These are phyloP conservation scores for Pteria penguin DNA, from an alignment of 2,888 invertebrate species.

Conservation along the genomic window DNA sequence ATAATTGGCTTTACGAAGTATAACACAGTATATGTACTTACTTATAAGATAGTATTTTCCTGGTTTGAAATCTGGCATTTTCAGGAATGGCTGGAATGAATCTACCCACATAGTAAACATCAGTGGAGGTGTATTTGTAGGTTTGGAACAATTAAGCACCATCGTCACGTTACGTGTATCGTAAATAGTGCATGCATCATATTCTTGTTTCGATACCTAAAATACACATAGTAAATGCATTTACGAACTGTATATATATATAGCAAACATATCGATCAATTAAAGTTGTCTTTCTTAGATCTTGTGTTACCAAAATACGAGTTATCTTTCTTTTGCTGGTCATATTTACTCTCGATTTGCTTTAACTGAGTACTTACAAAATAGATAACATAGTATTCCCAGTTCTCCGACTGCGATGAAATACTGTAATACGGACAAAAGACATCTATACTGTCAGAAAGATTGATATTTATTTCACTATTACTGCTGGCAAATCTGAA, in stretches of 20 bases:
- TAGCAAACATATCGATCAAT: no score
- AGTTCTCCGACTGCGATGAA: not conserved
- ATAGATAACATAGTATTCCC: constrained; percentile 10
- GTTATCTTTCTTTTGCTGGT: not conserved
- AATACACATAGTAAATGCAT: constrained; percentile 2
- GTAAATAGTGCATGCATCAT: not conserved
- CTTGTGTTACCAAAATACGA: not conserved
- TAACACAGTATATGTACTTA: no score
- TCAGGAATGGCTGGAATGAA: constrained; percentile 2
- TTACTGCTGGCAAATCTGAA: constrained; percentile 7
- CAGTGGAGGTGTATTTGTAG: not conserved
- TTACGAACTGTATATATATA: no score
- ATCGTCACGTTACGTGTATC: not conserved
- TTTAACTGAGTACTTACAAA: constrained; percentile 9
- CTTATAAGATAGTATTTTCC: constrained; percentile 15
- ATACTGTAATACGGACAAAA: not conserved
- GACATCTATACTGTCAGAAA: constrained; percentile 12
- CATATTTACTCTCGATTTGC: not conserved
- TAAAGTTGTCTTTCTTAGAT: not conserved
- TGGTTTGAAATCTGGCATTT: constrained; percentile 4
- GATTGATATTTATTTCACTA: constrained; percentile 8
- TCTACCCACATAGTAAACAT: not conserved
- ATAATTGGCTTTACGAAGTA: no score
- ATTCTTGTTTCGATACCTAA: constrained; percentile 11
- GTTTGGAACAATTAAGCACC: constrained; percentile 7